Evolutionary conservation across 2,797 vertebrate species (phyloP), one percentile per base, ranked within the genome.

Genomic region (Botia almorhae): DNA sequence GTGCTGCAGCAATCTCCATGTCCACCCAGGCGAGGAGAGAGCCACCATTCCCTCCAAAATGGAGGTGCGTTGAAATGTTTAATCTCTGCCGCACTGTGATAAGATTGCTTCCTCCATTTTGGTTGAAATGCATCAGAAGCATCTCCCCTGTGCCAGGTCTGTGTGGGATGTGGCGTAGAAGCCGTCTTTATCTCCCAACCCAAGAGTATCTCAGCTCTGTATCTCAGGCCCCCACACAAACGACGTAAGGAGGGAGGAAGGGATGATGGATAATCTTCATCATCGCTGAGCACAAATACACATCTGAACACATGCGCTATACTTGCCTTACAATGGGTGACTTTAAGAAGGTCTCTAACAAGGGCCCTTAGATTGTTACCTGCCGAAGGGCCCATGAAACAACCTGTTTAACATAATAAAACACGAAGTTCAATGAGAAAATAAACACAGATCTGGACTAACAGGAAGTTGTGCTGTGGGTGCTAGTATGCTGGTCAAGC

Each of bases 61-160:
- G 78, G 60, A 72, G 60, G 60, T 65, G 61, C 69, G 60, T 73
- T 80, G 58, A 80, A 80, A 73, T 65, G 69, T 80, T 80, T 71
- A 73, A 73, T 80, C 78, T 80, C 69, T 80, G 78, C 60, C 12
- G 33, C 16, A 33, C 69, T 43, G 43, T 80, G 78, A 80, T 80
- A 80, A 80, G 78, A 73, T 80, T 71, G 67, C 76, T 70, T 78
- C 67, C 67, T 63, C 67, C 76, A 71, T 78, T 80, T 73, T 73
- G 69, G 69, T 73, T 72, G 68, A 69, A 72, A 53, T 72, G 60
- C 69, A 79, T 79, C 77, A 53, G 77, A 65, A 72, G 26, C 69
- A 79, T 80, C 69, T 80, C 60, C 78, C 69, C 6, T 29, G 78
- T 65, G 78, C 78, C 78, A 80, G 69, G 78, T 46, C 58, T 73